Percentiles rank a stretch among this genome's conserved stretches.
These are phyloP conservation scores for Triops cancriformis DNA, from an alignment of 1,140 invertebrate genomes.

Conservation along the genomic window DNA sequence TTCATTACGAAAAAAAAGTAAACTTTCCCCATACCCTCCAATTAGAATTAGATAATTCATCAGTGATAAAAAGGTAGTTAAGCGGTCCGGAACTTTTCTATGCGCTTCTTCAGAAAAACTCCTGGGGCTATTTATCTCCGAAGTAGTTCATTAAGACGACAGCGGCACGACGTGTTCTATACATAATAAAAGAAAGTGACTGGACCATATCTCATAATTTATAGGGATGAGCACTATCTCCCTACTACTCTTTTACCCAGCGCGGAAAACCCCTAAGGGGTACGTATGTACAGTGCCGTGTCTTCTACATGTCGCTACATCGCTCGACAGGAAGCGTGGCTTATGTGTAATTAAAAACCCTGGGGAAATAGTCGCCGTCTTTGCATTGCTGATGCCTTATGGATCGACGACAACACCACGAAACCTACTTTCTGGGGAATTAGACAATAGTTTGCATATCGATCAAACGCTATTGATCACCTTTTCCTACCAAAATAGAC, in stretches of 20 bases:
- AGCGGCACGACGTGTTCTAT: not conserved
- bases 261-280: not conserved
- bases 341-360: slow-evolving; percentile 14
- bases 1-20: too few relatives aligned
- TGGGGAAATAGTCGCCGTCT: not conserved
- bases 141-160: too few relatives aligned
- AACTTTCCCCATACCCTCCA: too few relatives aligned
- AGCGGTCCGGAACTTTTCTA: too few relatives aligned
- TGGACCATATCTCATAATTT: not conserved
- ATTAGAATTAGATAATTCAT: too few relatives aligned
- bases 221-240: not conserved
- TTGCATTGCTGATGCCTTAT: not conserved
- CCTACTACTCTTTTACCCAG: not conserved
- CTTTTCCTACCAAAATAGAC: not conserved
- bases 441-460: not conserved
- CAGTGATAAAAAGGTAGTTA: too few relatives aligned
- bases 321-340: not conserved
- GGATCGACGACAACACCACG: not conserved
- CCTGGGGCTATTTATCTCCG: too few relatives aligned
- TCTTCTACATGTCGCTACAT: not conserved
- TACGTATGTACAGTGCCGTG: not conserved
- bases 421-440: not conserved
- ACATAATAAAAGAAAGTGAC: not conserved
- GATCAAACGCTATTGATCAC: slow-evolving; percentile 1
- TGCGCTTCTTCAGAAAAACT: too few relatives aligned